Percentiles rank a stretch among this genome's conserved stretches.
Evolutionary conservation across 2,797 vertebrate genomes (phyloP).

Genomic region (Myotis planiceps): DNA sequence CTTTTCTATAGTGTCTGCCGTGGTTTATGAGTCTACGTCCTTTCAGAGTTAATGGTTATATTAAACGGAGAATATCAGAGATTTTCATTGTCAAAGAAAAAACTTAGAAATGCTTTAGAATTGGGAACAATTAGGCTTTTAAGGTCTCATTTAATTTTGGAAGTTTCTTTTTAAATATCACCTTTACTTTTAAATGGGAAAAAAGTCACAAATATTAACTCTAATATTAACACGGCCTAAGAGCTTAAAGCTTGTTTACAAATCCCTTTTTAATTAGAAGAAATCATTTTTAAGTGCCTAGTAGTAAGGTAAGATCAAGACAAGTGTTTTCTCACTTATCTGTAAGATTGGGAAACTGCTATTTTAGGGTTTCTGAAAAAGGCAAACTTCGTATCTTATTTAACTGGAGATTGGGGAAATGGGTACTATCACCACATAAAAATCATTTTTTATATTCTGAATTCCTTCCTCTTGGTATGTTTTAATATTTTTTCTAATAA

Average conservation of each 20-base stretch:
- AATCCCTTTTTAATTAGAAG: neutral
- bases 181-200: conserved; percentile 52
- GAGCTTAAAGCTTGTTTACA: neutral
- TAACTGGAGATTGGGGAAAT: neutral
- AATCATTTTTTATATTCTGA: conserved; percentile 42
- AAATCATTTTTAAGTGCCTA: conserved; percentile 3
- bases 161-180: conserved; percentile 17
- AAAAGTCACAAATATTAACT: neutral
- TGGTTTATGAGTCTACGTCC: neutral
- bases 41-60: conserved; percentile 34
- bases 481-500: neutral
- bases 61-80: neutral
- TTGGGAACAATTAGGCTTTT: neutral
- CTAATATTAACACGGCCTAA: neutral
- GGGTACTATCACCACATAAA: neutral
- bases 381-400: conserved; percentile 25
- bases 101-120: neutral
- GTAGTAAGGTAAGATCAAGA: conserved; percentile 10
- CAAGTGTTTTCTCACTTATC: neutral
- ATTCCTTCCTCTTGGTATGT: neutral
- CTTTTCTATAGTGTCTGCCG: conserved; percentile 25
- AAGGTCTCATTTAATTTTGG: conserved; percentile 54
- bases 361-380: conserved; percentile 53
- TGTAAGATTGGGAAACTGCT: neutral
- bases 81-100: neutral